phyloP scores from a whole-genome alignment of 2,888 invertebrate species.

The Trisateles emortualis region DNA sequence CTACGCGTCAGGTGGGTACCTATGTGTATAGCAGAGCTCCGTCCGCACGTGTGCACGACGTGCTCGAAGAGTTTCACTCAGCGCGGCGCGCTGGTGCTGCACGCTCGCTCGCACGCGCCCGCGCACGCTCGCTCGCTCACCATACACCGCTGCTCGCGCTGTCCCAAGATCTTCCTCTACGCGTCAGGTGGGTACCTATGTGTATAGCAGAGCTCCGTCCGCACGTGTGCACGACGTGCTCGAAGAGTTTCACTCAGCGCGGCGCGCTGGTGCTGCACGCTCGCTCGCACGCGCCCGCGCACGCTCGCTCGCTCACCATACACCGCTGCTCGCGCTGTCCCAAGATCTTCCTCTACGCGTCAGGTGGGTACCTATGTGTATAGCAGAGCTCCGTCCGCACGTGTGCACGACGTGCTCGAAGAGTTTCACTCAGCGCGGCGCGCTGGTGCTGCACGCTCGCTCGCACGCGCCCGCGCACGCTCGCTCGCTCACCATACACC shows the following conservation, averaged over 20 bases:
- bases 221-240: conserved; percentile 88
- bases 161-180: no score
- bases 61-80: no score
- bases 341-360: conserved; percentile 66
- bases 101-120: no score
- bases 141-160: no score
- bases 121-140: no score
- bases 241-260: conserved; percentile 91
- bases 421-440: conserved; percentile 91
- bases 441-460: no score
- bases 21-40: no score
- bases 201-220: conserved; percentile 89
- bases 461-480: conserved; percentile 87
- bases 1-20: no score
- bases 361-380: conserved; percentile 58
- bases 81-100: no score
- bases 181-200: no score
- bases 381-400: conserved; percentile 62
- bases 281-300: no score
- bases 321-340: conserved; percentile 21
- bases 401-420: conserved; percentile 84
- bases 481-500: conserved; percentile 12
- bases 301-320: conserved; percentile 54
- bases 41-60: no score
- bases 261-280: conserved; percentile 89